Base-by-base conservation (phyloP, 2,797 vertebrate genomes). In the Diplodus puntazzo region DNA sequence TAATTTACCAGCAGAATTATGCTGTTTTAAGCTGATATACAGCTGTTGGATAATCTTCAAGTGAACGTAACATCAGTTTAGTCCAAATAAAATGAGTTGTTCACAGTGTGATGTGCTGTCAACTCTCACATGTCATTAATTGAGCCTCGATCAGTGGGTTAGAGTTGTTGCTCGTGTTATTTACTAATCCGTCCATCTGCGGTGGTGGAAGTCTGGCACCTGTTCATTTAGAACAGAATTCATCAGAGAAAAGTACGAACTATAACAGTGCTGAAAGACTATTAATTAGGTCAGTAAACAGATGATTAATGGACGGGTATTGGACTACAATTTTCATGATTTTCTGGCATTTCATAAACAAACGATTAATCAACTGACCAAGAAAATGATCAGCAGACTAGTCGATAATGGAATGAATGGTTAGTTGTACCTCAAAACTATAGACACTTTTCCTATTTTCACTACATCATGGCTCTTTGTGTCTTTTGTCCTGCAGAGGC, bases 401-500 rank as follows among this genome's bases (percentile, higher is more conserved):
- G 18, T 9, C 5, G 0, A 45, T 46, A 3, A 23, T 62, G 18
- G 12, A 63, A 42, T 7, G 25, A 68, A 34, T 12, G 2, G 3
- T 66, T 23, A 53, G 11, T 49, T 43, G 30, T 25, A 10, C 54
- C 20, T 11, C 10, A 16, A 42, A 25, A 25, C 9, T 10, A 6
- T 53, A 8, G 11, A 54, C 34, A 18, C 34, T 43, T 1, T 72
- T 39, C 2, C 5, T 14, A 6, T 12, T 52, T 63, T 21, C 65
- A 59, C 49, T 39, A 4, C 20, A n/a, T 57, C 17, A 11, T 21
- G 17, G 8, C 7, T 80, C 2, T 64, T 66, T 42, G 20, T 12
- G 5, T 85, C 4, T 48, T 46, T 60, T 45, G 14, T 64, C 39
- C 21, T 68, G 62, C 90, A 99, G 98, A 97, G 91, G 97, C 97